Base-by-base conservation (phyloP, 2,113 vertebrate genomes). In the Anoplopoma fimbria region DNA sequence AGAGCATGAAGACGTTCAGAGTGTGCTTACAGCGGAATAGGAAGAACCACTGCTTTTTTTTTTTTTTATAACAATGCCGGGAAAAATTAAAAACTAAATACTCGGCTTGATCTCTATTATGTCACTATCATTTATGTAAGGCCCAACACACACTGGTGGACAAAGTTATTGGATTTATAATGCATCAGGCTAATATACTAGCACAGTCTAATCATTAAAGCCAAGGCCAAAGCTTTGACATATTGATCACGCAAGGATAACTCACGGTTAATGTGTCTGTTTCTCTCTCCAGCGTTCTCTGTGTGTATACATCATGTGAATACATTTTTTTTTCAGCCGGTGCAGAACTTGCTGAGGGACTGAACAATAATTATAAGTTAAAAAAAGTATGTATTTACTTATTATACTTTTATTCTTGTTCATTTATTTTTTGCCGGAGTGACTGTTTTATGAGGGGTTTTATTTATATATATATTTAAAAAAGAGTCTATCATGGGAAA, bases 71-170 rank as follows among this genome's bases (percentile, higher is more conserved):
- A 78, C 68, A 62, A 6, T 40, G 74, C 65, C 27, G 47, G 53
- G 67, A 82, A 86, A 91, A 91, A n/a, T n/a, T 90, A 61, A 87
- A 88, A 85, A 92, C 84, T 77, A 87, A 92, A 89, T 81, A 79
- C 74, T 81, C 36, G 25, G 60, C 87, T 87, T 84, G 75, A 88
- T 89, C 77, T 89, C 77, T 69, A 73, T 91, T 86, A 88, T 91
- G 87, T 87, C 34, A 38, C 7, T 63, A 68, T 89, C 71, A 77
- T 85, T 84, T 81, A 88, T 86, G 69, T 65, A 51, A 62, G 33
- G 15, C 61, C 58, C 81, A 87, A 82, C 65, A 79, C 62, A 72
- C 74, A 69, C 34, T 53, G 60, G 10, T 7, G 21, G 67, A 77
- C 74, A 81, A 83, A 79, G 47, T 38, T 77, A 87, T 88, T 90